Conservation (phyloP, 2,797 vertebrate species). For the Poeciliopsis turneri region DNA sequence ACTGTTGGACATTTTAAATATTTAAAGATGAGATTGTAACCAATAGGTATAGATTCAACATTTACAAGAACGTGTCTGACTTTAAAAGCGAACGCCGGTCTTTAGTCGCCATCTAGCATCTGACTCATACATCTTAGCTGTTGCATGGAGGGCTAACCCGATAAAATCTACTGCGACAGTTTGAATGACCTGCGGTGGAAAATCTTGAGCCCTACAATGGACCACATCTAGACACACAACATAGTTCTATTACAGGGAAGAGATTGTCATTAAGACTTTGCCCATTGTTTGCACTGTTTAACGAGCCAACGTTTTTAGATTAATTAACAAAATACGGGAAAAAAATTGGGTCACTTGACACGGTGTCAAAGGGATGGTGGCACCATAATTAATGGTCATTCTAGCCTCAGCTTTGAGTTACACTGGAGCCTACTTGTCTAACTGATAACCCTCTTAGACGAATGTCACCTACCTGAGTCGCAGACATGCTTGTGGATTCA, state of each 20-base stretch:
- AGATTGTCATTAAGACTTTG: neutral
- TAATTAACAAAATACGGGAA: slow-evolving; percentile 78
- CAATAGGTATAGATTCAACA: slow-evolving; percentile 57
- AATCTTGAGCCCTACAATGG: slow-evolving; percentile 49
- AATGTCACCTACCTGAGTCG: slow-evolving; percentile 70
- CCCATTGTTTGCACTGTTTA: slow-evolving; percentile 44
- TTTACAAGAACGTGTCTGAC: slow-evolving; percentile 34
- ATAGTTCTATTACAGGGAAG: neutral
- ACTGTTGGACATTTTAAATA: slow-evolving; percentile 72
- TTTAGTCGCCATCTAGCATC: slow-evolving; percentile 37
- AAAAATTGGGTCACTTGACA: slow-evolving; percentile 80
- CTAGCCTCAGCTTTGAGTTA: slow-evolving; percentile 86
- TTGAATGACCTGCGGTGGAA: slow-evolving; percentile 61
- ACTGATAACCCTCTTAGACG: slow-evolving; percentile 66
- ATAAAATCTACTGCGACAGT: slow-evolving; percentile 59
- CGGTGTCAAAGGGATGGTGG: slow-evolving; percentile 76
- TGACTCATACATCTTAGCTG: slow-evolving; percentile 51
- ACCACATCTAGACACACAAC: neutral
- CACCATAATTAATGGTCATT: slow-evolving; percentile 87
- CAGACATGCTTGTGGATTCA: slow-evolving; percentile 49
- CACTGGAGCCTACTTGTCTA: slow-evolving; percentile 70
- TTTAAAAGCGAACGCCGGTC: slow-evolving; percentile 54
- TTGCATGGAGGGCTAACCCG: slow-evolving; percentile 38
- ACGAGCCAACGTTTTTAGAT: slow-evolving; percentile 41
- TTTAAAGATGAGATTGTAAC: slow-evolving; percentile 60